Evolutionary conservation across 2,113 vertebrate genomes (phyloP).

Genomic region (Kryptolebias marmoratus): DNA sequence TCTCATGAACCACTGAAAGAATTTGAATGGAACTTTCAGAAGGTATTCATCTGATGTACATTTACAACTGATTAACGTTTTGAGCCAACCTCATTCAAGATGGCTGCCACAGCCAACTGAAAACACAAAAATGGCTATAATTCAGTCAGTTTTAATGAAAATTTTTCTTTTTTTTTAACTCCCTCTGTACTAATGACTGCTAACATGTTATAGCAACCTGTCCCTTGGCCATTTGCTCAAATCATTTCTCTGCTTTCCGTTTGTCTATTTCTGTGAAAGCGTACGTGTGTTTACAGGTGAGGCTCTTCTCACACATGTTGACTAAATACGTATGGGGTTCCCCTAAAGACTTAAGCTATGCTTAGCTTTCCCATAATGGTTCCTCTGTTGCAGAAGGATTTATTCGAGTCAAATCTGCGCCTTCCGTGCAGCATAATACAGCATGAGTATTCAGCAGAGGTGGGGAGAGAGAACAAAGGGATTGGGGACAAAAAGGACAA

Average conservation of each 20-base stretch:
- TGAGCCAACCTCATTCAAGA: no score
- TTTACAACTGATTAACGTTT: no score
- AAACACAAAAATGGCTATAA: no score
- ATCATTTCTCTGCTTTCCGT: background rate
- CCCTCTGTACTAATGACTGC: conserved; percentile 22
- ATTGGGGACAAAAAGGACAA: conserved; percentile 38
- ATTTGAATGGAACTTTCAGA: background rate
- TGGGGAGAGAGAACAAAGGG: conserved; percentile 13
- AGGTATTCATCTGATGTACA: no score
- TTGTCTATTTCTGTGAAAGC: background rate
- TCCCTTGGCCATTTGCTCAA: conserved; percentile 11
- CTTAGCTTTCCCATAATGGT: conserved; percentile 43
- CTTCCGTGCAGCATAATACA: conserved; percentile 50
- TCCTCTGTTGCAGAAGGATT: conserved; percentile 53
- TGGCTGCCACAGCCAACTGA: no score
- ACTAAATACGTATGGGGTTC: conserved; percentile 16
- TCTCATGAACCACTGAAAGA: no score
- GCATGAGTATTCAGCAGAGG: conserved; percentile 42
- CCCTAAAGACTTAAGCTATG: conserved; percentile 43
- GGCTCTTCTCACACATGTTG: conserved; percentile 23
- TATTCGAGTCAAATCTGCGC: conserved; percentile 51
- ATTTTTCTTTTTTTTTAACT: conserved; percentile 14
- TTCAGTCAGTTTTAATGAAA: background rate
- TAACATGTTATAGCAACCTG: conserved; percentile 32
- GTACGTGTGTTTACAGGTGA: background rate